A percentile compares a stretch with the other conserved stretches of the same genome.
These are phyloP conservation scores for Centropus unirufus DNA, from an alignment of 2,113 vertebrate genomes.

Conservation along the genomic window DNA sequence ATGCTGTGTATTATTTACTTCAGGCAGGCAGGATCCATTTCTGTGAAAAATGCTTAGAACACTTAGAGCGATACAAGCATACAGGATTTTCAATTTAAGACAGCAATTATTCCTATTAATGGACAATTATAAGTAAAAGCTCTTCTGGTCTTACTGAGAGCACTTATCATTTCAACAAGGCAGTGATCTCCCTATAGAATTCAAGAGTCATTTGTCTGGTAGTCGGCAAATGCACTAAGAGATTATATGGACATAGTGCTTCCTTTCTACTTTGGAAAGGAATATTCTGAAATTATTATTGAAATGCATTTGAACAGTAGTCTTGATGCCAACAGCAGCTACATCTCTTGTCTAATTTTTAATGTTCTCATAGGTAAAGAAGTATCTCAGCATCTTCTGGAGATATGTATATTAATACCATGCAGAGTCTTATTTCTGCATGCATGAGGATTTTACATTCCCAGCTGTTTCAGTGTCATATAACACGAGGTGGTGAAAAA, in stretches of 20 bases:
- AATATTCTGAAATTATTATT: not conserved
- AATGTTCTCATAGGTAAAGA: not conserved
- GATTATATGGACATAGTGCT: not conserved
- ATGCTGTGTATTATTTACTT: not conserved
- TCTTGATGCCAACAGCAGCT: not conserved
- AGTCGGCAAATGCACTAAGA: constrained; percentile 37
- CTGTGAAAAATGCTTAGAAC: not conserved
- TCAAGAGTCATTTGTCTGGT: constrained; percentile 34
- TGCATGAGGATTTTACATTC: not conserved
- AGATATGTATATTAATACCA: not conserved
- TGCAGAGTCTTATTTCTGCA: not conserved
- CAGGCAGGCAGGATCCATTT: not conserved
- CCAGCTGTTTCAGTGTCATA: not conserved
- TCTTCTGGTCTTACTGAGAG: constrained; percentile 42
- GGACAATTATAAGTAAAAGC: constrained; percentile 59
- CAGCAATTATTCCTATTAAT: constrained; percentile 54
- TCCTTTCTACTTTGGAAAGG: constrained; percentile 19
- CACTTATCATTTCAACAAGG: constrained; percentile 44
- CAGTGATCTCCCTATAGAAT: not conserved
- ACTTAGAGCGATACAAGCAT: not conserved
- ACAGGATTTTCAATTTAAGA: constrained; percentile 27
- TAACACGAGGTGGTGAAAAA: not conserved
- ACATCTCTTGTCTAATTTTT: not conserved
- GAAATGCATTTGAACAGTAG: not conserved
- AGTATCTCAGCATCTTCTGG: not conserved